Evolutionary conservation across 2,888 invertebrate species (phyloP), one percentile per base, ranked within the genome.

Genomic region (Druceiella hillmani): DNA sequence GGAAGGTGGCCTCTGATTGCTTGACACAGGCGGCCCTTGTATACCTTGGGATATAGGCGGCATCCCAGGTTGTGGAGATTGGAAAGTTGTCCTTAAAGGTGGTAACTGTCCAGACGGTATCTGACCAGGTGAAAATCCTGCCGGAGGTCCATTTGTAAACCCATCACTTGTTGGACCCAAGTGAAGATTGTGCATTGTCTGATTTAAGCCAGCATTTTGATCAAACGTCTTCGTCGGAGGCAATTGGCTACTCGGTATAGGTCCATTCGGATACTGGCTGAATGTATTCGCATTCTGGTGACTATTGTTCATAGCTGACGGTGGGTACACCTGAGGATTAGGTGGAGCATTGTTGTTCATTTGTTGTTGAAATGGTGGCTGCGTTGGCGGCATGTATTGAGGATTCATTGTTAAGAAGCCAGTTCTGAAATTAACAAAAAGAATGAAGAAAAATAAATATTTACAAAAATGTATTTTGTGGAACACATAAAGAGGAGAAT

Each of bases 371-470:
- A 43, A 40, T 17, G 40, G 36, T 27, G 45, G 43, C 11, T 36
- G 40, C 10, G 71, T 71, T 16, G 68, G 67, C 13, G 68, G 66
- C 43, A 62, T 57, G 48, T 64, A 71, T 45, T 71, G 70, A 33
- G 71, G 68, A 52, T 71, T 71, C 71, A 72, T 72, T 66, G 65
- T 66, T 20, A n/a, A n/a, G n/a, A n/a, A n/a, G n/a, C n/a, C n/a
- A n/a, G n/a, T n/a, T n/a, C n/a, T n/a, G n/a, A n/a, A n/a, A n/a
- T n/a, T n/a, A n/a, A n/a, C n/a, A n/a, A n/a, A n/a, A n/a, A n/a
- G n/a, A n/a, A n/a, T n/a, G n/a, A n/a, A n/a, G n/a, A n/a, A n/a
- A n/a, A n/a, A n/a, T n/a, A n/a, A n/a, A n/a, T n/a, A n/a, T n/a
- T n/a, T n/a, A n/a, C n/a, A 33, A 33, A 22, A 33, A 13, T 33